Base-by-base conservation (phyloP, 2,888 invertebrate species). In the Noctua janthina region DNA sequence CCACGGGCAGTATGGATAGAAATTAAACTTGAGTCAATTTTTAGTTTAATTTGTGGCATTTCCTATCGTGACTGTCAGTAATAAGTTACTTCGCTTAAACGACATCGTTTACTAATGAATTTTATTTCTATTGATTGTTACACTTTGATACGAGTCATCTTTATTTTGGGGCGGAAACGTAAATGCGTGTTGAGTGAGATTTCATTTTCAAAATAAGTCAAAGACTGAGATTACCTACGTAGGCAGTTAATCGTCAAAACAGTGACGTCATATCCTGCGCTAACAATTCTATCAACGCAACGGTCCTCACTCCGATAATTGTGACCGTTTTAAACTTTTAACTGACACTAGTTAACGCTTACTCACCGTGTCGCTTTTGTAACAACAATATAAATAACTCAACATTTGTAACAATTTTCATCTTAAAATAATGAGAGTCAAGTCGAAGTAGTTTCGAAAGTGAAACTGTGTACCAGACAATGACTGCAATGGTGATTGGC, bases 221-320 rank as follows among this genome's bases (percentile, higher is more conserved):
- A 76, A 74, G 71, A 79, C 67, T 43, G 75, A 78, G 67, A 76
- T 84, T 81, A 10, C 54, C 23, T 54, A 84, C 84, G 81, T 85
- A 76, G 68, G 66, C 75, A 79, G 84, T 75, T 89, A 86, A 88
- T 86, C 82, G 74, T 83, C 71, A 73, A 88, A 86, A 72, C 78
- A 51, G 62, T 92, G 90, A 90, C 87, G 88, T 91, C 89, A 92
- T 69, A 87, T 90, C 91, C 89, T 88, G 84, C 62, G 71, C 76
- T 78, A 83, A 83, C 86, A 85, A 74, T 83, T 85, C 84, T 78
- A 88, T 87, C 85, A 84, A 82, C 72, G 76, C 70, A 74, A 76
- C 83, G 83, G 88, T 90, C 86, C 83, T 84, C 88, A 88, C 85
- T 87, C 81, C 81, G 82, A 87, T 85, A 84, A 87, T 79, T 88